A percentile compares a stretch with the other conserved stretches of the same genome.
phyloP scores from a whole-genome alignment of 2,797 vertebrate species.

The Dendrocincla tyrannina region DNA sequence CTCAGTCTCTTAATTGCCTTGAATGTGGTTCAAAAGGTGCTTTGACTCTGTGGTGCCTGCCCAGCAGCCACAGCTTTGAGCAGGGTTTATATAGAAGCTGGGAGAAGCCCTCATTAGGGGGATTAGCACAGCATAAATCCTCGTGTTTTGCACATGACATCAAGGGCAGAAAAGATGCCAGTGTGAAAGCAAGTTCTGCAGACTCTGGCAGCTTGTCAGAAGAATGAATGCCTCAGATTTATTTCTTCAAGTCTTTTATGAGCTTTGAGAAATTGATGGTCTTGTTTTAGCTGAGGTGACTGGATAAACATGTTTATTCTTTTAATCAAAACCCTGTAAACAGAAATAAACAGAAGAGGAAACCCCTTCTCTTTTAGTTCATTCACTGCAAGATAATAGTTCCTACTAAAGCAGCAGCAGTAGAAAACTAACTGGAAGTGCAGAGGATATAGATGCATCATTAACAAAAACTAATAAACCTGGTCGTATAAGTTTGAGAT shows the following conservation, averaged over 20 bases:
- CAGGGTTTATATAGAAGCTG: constrained; percentile 53
- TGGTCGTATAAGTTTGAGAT: neutral
- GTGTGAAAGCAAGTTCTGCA: constrained; percentile 32
- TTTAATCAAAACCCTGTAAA: neutral
- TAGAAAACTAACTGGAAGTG: neutral
- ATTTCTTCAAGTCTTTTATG: neutral
- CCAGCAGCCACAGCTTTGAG: constrained; percentile 36
- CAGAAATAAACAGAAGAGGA: neutral
- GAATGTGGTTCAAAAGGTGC: constrained; percentile 66
- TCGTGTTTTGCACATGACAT: constrained; percentile 79
- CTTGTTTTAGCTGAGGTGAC: constrained; percentile 10
- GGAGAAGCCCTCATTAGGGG: constrained; percentile 76
- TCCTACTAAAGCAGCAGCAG: neutral
- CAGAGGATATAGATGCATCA: neutral
- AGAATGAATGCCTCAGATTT: constrained; percentile 48
- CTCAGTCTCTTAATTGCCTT: constrained; percentile 67
- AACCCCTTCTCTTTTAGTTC: neutral
- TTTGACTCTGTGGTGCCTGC: constrained; percentile 54
- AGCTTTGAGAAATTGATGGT: constrained; percentile 44
- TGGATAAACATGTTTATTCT: neutral
- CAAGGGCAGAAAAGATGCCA: constrained; percentile 52
- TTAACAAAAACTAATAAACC: neutral
- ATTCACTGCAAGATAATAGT: neutral
- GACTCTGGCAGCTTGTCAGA: constrained; percentile 61
- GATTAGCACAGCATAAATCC: constrained; percentile 73